These are phyloP conservation scores for Nematopogon swammerdamellus DNA, from an alignment of 2,888 invertebrate genomes.

Conservation along the genomic window DNA sequence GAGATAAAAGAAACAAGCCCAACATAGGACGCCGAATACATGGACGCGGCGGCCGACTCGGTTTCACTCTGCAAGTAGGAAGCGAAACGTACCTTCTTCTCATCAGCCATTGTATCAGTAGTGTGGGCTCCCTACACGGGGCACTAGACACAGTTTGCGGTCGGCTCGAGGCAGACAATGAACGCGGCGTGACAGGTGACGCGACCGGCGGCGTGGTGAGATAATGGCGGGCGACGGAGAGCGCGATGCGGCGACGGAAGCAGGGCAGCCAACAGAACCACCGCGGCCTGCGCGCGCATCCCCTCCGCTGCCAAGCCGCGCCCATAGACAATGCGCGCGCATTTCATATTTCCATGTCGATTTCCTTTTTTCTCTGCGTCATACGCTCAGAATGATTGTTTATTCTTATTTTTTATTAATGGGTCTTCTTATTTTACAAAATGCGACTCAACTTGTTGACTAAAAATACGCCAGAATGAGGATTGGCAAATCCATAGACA, in stretches of 20 bases:
- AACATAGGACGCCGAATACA: background rate
- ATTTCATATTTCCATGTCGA: background rate
- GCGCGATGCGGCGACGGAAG: slow-evolving; percentile 6
- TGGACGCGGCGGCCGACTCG: background rate
- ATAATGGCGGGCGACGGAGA: background rate
- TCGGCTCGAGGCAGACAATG: background rate
- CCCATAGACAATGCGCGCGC: slow-evolving; percentile 1
- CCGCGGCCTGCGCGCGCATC: slow-evolving; percentile 10
- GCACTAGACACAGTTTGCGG: background rate
- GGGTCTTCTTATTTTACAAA: too few species aligned
- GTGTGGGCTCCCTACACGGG: slow-evolving; percentile 11
- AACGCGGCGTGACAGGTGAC: slow-evolving; percentile 1
- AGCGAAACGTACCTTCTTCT: slow-evolving; percentile 56
- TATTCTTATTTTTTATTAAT: too few species aligned
- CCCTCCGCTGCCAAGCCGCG: background rate
- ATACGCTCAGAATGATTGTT: too few species aligned
- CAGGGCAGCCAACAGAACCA: slow-evolving; percentile 9
- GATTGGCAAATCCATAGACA: too few species aligned
- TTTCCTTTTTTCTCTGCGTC: too few species aligned
- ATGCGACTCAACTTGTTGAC: too few species aligned
- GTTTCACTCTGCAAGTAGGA: background rate
- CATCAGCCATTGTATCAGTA: slow-evolving; percentile 58
- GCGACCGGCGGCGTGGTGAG: slow-evolving; percentile 11
- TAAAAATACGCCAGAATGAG: too few species aligned
- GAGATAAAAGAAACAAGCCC: background rate